phyloP scores from a whole-genome alignment of 2,797 vertebrate genomes.

The Dendrocincla tyrannina region DNA sequence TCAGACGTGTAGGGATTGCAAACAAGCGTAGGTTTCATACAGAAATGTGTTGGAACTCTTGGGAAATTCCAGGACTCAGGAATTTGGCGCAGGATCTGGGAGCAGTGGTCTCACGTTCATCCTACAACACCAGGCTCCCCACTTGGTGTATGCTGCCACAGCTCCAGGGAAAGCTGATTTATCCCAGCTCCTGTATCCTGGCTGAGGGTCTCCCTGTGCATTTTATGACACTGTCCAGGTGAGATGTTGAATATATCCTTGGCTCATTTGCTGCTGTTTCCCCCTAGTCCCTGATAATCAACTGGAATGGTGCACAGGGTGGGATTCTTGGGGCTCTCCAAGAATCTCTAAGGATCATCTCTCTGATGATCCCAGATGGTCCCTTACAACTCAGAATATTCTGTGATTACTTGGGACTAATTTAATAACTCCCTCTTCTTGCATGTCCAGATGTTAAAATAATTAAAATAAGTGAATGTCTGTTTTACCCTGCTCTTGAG shows the following conservation, averaged over 20 bases:
- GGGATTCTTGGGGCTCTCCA: not conserved
- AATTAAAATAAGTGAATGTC: not conserved
- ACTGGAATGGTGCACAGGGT: not conserved
- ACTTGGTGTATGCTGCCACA: not conserved
- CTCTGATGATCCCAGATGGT: not conserved
- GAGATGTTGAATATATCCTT: not conserved
- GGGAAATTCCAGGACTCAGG: not conserved
- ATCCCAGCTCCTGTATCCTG: not conserved
- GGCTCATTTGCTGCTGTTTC: not conserved
- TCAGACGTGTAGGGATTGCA: not conserved
- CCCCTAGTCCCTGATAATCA: not conserved
- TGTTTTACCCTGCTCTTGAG: not conserved
- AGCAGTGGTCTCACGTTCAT: fast-evolving
- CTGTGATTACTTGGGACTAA: not conserved
- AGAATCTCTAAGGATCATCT: too few relatives aligned
- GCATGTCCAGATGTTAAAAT: not conserved
- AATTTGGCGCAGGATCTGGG: not conserved
- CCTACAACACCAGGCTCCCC: not conserved
- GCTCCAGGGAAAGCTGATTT: not conserved
- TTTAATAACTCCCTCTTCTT: not conserved
- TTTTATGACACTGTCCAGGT: not conserved
- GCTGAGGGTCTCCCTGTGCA: not conserved
- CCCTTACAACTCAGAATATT: not conserved
- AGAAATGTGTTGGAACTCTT: not conserved
- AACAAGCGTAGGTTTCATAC: not conserved